Conservation (phyloP, 2,113 vertebrate genomes). For the Aleadryas rufinucha region DNA sequence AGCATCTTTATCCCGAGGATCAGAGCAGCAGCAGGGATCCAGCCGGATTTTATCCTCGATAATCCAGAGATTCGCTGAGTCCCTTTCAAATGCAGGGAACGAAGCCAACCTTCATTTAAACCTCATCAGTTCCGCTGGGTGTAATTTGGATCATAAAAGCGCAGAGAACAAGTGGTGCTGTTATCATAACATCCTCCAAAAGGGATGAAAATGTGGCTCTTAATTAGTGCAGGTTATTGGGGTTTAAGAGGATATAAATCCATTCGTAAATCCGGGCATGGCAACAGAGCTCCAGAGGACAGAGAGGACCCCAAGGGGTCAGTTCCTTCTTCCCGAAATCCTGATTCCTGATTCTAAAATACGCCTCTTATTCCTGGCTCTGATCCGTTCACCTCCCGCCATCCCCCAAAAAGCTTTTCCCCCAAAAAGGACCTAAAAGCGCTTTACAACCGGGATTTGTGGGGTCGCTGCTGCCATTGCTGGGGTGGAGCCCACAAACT, state of each 20-base stretch:
- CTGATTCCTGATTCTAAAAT: not conserved
- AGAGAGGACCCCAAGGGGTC: not conserved
- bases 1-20: not conserved
- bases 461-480: not conserved
- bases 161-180: not conserved
- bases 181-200: not conserved
- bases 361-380: not conserved
- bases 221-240: not conserved
- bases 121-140: not conserved
- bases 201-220: not conserved
- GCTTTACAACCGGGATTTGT: slow-evolving; percentile 7
- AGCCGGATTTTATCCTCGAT: not conserved
- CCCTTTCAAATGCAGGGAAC: not conserved
- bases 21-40: not conserved
- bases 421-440: not conserved
- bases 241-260: not conserved
- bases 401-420: not conserved
- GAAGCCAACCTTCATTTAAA: not conserved
- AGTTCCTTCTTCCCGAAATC: not conserved
- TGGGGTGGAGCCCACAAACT: not conserved
- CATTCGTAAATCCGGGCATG: not conserved
- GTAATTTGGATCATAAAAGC: not conserved
- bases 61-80: not conserved
- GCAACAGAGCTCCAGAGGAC: not conserved
- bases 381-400: not conserved